Evolutionary conservation across 2,113 vertebrate genomes (phyloP).

Genomic region (Cryptotis parvus): DNA sequence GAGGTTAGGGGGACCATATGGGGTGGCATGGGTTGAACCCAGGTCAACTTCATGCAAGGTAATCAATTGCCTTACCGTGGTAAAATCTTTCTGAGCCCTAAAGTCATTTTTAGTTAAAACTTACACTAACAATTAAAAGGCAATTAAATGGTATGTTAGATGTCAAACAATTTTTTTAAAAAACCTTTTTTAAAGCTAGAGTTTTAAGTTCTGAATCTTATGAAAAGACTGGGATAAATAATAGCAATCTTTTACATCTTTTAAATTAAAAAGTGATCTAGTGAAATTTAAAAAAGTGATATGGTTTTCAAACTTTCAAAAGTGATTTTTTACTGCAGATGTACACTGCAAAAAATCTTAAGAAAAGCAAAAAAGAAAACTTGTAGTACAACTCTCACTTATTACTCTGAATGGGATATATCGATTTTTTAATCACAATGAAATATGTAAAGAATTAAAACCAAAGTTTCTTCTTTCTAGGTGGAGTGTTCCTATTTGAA

Average conservation of each 20-base stretch:
- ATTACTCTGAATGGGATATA: neutral
- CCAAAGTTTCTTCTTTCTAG: neutral
- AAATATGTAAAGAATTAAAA: neutral
- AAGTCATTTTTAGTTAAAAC: neutral
- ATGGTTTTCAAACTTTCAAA: neutral
- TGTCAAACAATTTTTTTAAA: no score
- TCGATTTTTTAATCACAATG: neutral
- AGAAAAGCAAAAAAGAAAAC: conserved; percentile 13
- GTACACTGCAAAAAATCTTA: neutral
- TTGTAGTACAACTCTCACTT: neutral
- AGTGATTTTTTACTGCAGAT: conserved; percentile 23
- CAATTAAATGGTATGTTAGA: neutral
- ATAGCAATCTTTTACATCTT: neutral
- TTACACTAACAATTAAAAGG: conserved; percentile 32
- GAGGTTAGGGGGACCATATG: no score
- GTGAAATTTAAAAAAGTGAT: neutral
- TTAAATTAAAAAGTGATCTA: neutral
- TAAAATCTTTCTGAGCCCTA: no score
- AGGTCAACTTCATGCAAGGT: no score
- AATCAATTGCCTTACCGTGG: no score
- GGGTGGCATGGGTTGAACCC: neutral
- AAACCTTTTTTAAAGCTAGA: neutral
- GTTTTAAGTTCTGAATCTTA: conserved; percentile 23
- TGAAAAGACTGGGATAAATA: neutral
- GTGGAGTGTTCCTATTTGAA: neutral